Conservation (phyloP, 1,140 invertebrate genomes). For the Monochamus saltuarius region DNA sequence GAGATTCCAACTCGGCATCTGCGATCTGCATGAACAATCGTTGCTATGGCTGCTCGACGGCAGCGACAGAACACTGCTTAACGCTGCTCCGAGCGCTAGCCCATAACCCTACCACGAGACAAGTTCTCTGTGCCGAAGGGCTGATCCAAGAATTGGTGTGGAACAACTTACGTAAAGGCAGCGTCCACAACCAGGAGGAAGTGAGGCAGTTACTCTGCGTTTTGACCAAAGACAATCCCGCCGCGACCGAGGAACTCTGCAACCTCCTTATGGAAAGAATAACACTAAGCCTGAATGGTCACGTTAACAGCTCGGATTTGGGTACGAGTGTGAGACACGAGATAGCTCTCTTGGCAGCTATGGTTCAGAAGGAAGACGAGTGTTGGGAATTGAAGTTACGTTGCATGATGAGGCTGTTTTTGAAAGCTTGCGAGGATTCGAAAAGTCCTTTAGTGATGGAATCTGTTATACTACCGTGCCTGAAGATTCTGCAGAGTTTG, state of each 20-base stretch:
- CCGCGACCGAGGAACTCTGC: slow-evolving; percentile 84
- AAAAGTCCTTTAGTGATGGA: slow-evolving; percentile 76
- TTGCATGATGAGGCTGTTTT: slow-evolving; percentile 83
- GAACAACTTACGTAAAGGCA: slow-evolving; percentile 82
- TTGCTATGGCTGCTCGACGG: slow-evolving; percentile 83
- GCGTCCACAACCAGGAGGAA: slow-evolving; percentile 79
- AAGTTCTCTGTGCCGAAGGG: slow-evolving; percentile 81
- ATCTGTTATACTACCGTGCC: slow-evolving; percentile 76
- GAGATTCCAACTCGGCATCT: slow-evolving; percentile 13
- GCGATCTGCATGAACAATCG: slow-evolving; percentile 27
- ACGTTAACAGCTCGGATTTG: slow-evolving; percentile 60
- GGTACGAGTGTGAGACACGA: slow-evolving; percentile 76
- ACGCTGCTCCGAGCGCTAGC: slow-evolving; percentile 90
- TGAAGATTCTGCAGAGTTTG: slow-evolving; percentile 79
- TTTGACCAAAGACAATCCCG: slow-evolving; percentile 86
- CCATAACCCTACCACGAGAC: slow-evolving; percentile 74
- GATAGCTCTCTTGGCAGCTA: slow-evolving; percentile 82
- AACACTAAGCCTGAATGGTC: slow-evolving; percentile 69
- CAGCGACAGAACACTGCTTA: slow-evolving; percentile 90
- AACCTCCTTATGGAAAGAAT: slow-evolving; percentile 80
- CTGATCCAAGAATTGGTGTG: slow-evolving; percentile 84
- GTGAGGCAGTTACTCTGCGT: slow-evolving; percentile 85
- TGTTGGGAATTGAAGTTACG: slow-evolving; percentile 94
- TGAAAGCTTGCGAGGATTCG: slow-evolving; percentile 71
- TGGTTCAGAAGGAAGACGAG: slow-evolving; percentile 88